Base-by-base conservation (phyloP, 2,888 invertebrate genomes). In the Temnothorax ravouxi region DNA sequence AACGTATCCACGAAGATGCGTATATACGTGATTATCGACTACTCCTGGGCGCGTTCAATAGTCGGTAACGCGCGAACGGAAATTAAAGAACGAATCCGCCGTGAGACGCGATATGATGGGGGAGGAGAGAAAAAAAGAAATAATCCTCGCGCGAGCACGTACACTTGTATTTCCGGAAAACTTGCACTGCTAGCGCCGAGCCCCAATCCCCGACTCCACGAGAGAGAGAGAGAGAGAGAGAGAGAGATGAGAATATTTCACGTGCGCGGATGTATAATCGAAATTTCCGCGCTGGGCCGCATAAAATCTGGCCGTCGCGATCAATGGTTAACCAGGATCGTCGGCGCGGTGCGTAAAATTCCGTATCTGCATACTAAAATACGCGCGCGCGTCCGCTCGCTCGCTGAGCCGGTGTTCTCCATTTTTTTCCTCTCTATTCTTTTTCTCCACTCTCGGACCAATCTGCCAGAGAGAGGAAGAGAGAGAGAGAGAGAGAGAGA, bases 271-370 rank as follows among this genome's bases (percentile, higher is more conserved):
- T 80, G 69, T 67, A 77, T 83, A 83, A 83, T 83, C 83, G 83
- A 79, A 69, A 69, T 83, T 83, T 83, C 79, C 69, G 79, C 79
- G 77, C 67, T 61, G 67, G 79, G 67, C 79, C 77, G 83, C 69
- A 54, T 80, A 79, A 80, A 83, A 83, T 83, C 83, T 80, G 59
- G 34, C 83, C 52, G 83, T 79, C 47, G 79, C 83, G 67, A 77
- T 83, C 82, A 76, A 83, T 83, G 82, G 75, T 83, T 77, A 83
- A 83, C 82, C 82, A 56, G 77, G 54, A 64, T 83, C 54, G 64
- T 76, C 76, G 75, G 47, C 77, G 66, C 59, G 38, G 54, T 66
- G 66, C 77, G 82, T 83, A 77, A 83, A 83, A 83, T 83, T 77
- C 66, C 74, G 66, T 76, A 77, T 83, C 82, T 67, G 62, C 76